phyloP scores from a whole-genome alignment of 2,113 vertebrate genomes.

The Corvus hawaiiensis region DNA sequence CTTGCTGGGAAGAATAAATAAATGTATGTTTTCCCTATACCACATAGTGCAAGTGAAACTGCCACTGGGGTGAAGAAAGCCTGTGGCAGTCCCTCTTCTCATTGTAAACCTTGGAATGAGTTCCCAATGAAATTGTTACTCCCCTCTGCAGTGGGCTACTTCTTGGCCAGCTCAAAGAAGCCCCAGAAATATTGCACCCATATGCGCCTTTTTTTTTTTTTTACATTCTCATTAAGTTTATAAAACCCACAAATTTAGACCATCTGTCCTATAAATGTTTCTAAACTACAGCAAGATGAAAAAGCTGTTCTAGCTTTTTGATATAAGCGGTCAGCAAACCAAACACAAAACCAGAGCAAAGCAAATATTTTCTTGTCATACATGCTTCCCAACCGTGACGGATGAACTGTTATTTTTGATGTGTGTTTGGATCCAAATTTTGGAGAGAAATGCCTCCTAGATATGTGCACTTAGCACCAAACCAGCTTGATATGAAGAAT shows the following conservation, averaged over 20 bases:
- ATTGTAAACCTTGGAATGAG: not conserved
- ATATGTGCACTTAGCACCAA: constrained; percentile 38
- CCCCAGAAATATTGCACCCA: constrained; percentile 54
- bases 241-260: constrained; percentile 69
- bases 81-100: not conserved
- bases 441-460: constrained; percentile 44
- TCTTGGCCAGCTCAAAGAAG: constrained; percentile 50
- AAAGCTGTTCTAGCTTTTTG: constrained; percentile 63
- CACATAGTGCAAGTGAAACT: not conserved
- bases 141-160: constrained; percentile 33
- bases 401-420: constrained; percentile 62
- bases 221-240: constrained; percentile 62
- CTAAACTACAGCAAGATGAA: constrained; percentile 63
- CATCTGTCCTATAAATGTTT: constrained; percentile 68
- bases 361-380: constrained; percentile 68
- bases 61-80: constrained; percentile 5
- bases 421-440: constrained; percentile 49
- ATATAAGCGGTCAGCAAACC: constrained; percentile 62
- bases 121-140: constrained; percentile 31
- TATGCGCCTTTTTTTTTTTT: constrained; percentile 25
- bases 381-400: constrained; percentile 52
- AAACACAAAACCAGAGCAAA: constrained; percentile 71
- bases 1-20: not conserved
- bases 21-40: not conserved
- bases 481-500: constrained; percentile 30